These are phyloP conservation scores for Sipha maydis DNA, from an alignment of 2,888 invertebrate genomes.

Conservation along the genomic window DNA sequence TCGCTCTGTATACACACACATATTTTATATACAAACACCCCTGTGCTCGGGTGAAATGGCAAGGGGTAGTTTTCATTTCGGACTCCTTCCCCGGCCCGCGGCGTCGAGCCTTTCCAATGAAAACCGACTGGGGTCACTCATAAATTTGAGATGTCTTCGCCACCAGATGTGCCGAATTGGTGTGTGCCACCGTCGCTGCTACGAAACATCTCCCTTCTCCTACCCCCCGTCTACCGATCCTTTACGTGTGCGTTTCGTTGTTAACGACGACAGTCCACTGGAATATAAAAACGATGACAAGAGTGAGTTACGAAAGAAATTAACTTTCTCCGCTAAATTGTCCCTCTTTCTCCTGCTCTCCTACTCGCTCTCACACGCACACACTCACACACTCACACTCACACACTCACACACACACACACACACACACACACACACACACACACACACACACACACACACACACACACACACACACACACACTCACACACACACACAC, in stretches of 20 bases:
- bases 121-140: constrained; percentile 60
- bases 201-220: background rate
- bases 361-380: no score
- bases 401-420: no score
- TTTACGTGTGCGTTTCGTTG: background rate
- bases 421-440: no score
- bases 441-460: background rate
- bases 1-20: background rate
- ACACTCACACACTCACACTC: no score
- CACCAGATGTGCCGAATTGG: constrained; percentile 62
- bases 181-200: background rate
- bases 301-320: background rate
- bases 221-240: background rate
- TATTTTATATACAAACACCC: no score
- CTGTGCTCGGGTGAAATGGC: background rate
- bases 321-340: background rate
- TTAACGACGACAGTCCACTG: background rate
- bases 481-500: no score
- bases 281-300: background rate
- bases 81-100: constrained; percentile 21
- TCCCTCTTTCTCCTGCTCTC: no score
- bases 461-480: no score
- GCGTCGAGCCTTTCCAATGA: background rate
- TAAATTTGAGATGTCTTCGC: constrained; percentile 62
- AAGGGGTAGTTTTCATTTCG: constrained; percentile 49